Percentiles rank a stretch among this genome's conserved stretches.
Conservation (phyloP, 1,140 invertebrate genomes). For the Drosophila micromelanica region DNA sequence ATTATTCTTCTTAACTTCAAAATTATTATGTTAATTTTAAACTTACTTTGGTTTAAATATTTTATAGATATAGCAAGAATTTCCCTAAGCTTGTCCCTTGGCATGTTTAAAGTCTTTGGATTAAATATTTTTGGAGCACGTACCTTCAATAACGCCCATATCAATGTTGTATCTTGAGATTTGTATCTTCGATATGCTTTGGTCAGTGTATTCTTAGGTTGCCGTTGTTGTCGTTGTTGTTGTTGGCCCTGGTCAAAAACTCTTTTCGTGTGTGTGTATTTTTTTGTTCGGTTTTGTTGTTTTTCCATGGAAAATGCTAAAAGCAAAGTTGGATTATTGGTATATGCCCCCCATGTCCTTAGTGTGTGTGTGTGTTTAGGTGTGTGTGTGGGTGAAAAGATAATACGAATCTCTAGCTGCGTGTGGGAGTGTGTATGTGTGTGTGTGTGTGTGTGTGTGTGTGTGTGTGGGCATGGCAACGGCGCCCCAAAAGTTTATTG, state of each 20-base stretch:
- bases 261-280: constrained; percentile 30
- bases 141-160: constrained; percentile 22
- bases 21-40: too few relatives aligned
- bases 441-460: neutral
- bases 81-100: neutral
- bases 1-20: too few relatives aligned
- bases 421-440: neutral
- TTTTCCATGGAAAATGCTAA: constrained; percentile 49
- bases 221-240: neutral
- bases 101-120: neutral
- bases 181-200: constrained; percentile 3
- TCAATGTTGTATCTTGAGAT: constrained; percentile 27
- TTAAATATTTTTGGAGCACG: neutral
- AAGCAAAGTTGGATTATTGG: constrained; percentile 72
- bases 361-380: constrained; percentile 11
- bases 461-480: constrained; percentile 1
- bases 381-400: constrained; percentile 32
- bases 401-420: constrained; percentile 57
- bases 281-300: constrained; percentile 21
- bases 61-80: neutral
- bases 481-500: constrained; percentile 66
- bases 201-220: constrained; percentile 1
- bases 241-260: constrained; percentile 18
- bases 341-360: constrained; percentile 20
- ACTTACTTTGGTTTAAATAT: neutral